phyloP scores from a whole-genome alignment of 2,797 vertebrate genomes.

The Hapalemur alaotrensis region DNA sequence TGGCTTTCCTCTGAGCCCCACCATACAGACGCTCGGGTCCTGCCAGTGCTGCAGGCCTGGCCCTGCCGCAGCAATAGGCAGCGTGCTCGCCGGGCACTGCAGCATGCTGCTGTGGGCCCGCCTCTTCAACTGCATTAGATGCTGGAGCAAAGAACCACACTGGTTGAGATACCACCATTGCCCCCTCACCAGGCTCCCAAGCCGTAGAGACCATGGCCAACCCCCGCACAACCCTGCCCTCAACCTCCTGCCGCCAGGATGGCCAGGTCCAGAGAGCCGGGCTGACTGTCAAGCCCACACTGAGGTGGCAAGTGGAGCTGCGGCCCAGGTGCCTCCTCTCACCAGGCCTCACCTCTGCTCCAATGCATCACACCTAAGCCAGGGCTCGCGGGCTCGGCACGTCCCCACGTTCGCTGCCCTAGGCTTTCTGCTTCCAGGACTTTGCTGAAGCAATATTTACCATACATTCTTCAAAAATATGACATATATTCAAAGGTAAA shows the following conservation, averaged over 20 bases:
- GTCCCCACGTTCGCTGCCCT: not conserved
- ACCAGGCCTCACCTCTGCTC: not conserved
- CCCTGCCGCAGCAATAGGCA: not conserved
- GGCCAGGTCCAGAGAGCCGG: not conserved
- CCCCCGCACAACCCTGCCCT: not conserved
- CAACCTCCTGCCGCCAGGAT: not conserved
- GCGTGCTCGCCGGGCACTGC: too few relatives aligned
- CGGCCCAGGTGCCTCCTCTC: not conserved
- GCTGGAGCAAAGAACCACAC: not conserved
- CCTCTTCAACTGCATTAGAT: not conserved
- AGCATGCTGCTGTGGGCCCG: too few relatives aligned
- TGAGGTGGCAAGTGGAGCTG: too few relatives aligned
- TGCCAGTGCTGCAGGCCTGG: not conserved
- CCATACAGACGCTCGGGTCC: not conserved
- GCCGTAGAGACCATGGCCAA: not conserved
- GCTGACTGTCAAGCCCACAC: not conserved
- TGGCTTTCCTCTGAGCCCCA: not conserved
- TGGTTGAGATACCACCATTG: not conserved
- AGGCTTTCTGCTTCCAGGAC: not conserved
- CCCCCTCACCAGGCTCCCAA: not conserved
- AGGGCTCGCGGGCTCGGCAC: not conserved
- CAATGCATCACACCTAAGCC: rapidly evolving
- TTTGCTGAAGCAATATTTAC: not conserved
- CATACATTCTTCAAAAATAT: not conserved
- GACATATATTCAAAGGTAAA: not conserved